Evolutionary conservation across 2,888 invertebrate species (phyloP), one percentile per base, ranked within the genome.

Genomic region (Ephialtes manifestator): DNA sequence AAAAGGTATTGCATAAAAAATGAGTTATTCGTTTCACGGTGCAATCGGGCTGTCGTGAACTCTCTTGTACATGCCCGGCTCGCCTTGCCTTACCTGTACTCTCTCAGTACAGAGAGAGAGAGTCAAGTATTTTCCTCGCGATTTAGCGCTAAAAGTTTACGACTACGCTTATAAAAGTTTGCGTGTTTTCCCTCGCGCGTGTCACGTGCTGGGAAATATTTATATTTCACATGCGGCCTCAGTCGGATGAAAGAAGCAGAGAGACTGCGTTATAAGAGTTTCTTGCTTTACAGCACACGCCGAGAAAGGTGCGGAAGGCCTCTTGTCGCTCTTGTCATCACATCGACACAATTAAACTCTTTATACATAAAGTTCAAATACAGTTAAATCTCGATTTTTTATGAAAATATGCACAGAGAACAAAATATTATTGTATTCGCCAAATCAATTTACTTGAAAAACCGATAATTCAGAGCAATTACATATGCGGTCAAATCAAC

Each of bases 1-100:
- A 82, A 81, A 79, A 82, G 75, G 75, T 51, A 79, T 81, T 85
- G 85, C 81, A 85, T 85, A 85, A 85, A 85, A 82, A 82, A 85
- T 85, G 81, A 82, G 75, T 48, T 85, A 63, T 78, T 81, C 60
- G 63, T 63, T 85, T 53, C 20, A 60, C 63, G 68, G 51, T 74
- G 84, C 81, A 84, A 81, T 85, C 78, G 81, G 63, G 65, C 53
- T 60, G 51, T 43, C 15, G 60, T 24, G 63, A 43, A 46, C 43
- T 60, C 58, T 20, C 58, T 74, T 48, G 24, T 28, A 43, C 67
- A 55, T 39, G 35, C 13, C 1, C 31, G 51, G 39, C 39, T 39
- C 28, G 51, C 31, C 39, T 39, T 39, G 7, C 10, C 39, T 39
- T 51, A 51, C 51, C 20, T 35, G 31, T 53, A 13, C 35, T 10